Base-by-base conservation (phyloP, 1,140 invertebrate species). In the Epicauta chinensis region DNA sequence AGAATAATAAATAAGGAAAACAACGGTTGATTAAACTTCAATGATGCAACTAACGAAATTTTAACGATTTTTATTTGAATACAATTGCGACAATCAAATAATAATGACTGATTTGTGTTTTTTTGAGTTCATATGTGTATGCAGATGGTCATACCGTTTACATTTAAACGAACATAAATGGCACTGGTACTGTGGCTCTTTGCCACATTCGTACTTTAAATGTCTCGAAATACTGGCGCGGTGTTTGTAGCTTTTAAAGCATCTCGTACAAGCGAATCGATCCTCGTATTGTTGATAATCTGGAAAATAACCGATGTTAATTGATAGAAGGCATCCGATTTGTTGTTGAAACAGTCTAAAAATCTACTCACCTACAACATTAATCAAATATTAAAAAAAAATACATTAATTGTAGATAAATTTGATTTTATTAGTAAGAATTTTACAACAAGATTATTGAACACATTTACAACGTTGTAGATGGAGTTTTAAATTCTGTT, bases 151-250 rank as follows among this genome's bases (percentile, higher is more conserved):
- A 17, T 38, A 39, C 31, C 46, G 37, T 31, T 49, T 49, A 38
- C 36, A 39, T n/a, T 49, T 38, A 32, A 39, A 49, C 7, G 37
- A 39, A 40, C 46, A 49, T 30, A 49, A 14, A 16, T 31, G 31
- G 15, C 46, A 49, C 14, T 40, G 16, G 11, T 49, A 49, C 51
- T 69, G 70, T 50, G 73, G 70, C 48, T 73, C 70, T 30, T 72
- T 70, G 32, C 75, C 76, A 60, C 73, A 75, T 51, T 75, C 73
- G 37, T 73, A 74, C 0, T 70, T 73, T 5, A 74, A 61, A 43
- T 75, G 73, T 37, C 73, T 59, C 48, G 69, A 62, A 53, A 73
- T 73, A 4, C 71, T 74, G 51, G 72, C 73, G 60, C 72, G 74
- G 53, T 74, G 71, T 38, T 50, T 55, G 41, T 51, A 56, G 29